These are phyloP conservation scores for Mellilla xanthometata DNA, from an alignment of 2,888 invertebrate species.

Conservation along the genomic window DNA sequence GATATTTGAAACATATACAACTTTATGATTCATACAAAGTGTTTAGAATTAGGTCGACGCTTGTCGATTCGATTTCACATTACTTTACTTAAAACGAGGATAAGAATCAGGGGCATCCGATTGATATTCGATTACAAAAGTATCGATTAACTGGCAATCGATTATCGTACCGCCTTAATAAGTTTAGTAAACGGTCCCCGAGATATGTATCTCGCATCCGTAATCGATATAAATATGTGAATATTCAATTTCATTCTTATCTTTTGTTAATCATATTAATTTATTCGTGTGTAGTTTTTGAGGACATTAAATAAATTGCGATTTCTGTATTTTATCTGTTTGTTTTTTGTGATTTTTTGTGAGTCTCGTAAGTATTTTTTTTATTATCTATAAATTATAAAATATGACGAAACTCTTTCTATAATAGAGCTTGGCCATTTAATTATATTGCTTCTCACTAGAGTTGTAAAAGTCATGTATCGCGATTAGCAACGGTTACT, in stretches of 20 bases:
- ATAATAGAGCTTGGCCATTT: too few relatives aligned
- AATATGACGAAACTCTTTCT: too few relatives aligned
- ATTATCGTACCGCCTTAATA: slow-evolving; percentile 25
- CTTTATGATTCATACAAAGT: too few relatives aligned
- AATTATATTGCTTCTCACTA: too few relatives aligned
- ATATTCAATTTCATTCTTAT: slow-evolving; percentile 9
- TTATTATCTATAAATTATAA: too few relatives aligned
- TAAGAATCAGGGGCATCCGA: slow-evolving; percentile 26
- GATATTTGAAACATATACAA: too few relatives aligned
- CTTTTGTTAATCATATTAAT: neutral
- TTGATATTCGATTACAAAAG: slow-evolving; percentile 33
- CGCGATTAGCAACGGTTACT: too few relatives aligned
- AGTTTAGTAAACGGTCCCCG: slow-evolving; percentile 14
- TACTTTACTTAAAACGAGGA: slow-evolving; percentile 1
- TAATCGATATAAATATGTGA: slow-evolving; percentile 19
- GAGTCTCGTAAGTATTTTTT: too few relatives aligned
- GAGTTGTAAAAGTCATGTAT: too few relatives aligned
- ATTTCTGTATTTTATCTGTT: neutral
- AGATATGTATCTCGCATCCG: slow-evolving; percentile 25
- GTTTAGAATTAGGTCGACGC: neutral
- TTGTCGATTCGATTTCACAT: neutral
- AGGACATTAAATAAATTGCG: too few relatives aligned
- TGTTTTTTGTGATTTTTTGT: too few relatives aligned
- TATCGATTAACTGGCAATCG: slow-evolving; percentile 31
- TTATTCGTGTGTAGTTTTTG: too few relatives aligned